Evolutionary conservation across 2,797 vertebrate species (phyloP), one percentile per base, ranked within the genome.

Genomic region (Artibeus lituratus): DNA sequence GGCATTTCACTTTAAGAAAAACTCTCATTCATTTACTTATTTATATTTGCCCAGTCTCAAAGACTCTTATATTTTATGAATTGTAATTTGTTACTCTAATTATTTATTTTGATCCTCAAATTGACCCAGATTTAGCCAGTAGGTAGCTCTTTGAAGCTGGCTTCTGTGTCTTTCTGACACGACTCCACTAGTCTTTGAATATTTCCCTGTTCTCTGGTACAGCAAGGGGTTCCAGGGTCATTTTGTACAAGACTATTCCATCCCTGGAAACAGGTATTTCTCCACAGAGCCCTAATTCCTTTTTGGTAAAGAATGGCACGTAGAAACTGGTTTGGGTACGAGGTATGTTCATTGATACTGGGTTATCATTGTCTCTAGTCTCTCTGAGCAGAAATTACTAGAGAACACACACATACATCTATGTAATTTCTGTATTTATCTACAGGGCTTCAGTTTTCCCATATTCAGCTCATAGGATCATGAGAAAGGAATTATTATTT

Each of bases 1-100:
- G 78, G 19, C 35, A 53, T 80, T 95, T 96, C 51, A 92, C 29
- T 90, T 96, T 55, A 86, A 95, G 69, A 24, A 90, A 92, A 74
- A 80, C 19, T 29, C 62, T 39, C 39, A 55, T 32, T 59, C 35
- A 44, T n/a, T 74, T 42, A 44, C 19, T 51, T 62, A 59, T 51
- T 91, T 65, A 76, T 84, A 53, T 57, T 77, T 73, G n/a, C n/a
- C 16, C 57, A n/a, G 24, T 47, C 32, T 84, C 70, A 89, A 18
- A 93, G 67, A 76, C 49, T 74, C 32, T 94, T 82, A 32, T 51
- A 35, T 92, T 70, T 29, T 53, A 3, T 81, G 19, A n/a, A 2
- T 89, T 89, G 8, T 78, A 82, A 86, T 91, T 90, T 53, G 0
- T 73, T 78, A 55, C 44, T 24, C 2, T 55, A 65, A 81, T 87